These are phyloP conservation scores for Nebria ingens DNA, from an alignment of 1,140 invertebrate genomes.

Conservation along the genomic window DNA sequence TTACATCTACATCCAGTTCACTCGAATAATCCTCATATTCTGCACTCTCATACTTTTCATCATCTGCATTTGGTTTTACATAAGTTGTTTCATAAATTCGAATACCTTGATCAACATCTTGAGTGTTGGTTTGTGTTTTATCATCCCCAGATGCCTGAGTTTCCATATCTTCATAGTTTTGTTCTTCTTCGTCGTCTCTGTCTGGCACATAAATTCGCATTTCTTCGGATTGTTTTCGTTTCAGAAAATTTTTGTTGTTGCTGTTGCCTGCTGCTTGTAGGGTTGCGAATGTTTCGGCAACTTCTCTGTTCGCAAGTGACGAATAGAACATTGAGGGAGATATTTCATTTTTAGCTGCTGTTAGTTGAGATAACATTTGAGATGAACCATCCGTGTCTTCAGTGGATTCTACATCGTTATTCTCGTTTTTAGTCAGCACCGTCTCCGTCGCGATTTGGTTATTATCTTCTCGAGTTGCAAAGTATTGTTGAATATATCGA, in stretches of 20 bases:
- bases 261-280: conserved; percentile 43
- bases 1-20: conserved; percentile 14
- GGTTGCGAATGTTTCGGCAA: conserved; percentile 40
- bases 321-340: conserved; percentile 28
- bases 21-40: conserved; percentile 25
- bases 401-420: neutral
- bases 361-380: neutral
- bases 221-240: conserved; percentile 22
- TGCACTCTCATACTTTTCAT: conserved; percentile 20
- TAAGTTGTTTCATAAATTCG: conserved; percentile 3
- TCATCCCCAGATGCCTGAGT: conserved; percentile 20
- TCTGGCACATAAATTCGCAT: conserved; percentile 40
- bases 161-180: conserved; percentile 21
- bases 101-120: conserved; percentile 18
- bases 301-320: conserved; percentile 39
- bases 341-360: conserved; percentile 20
- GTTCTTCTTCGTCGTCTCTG: conserved; percentile 20
- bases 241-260: conserved; percentile 24
- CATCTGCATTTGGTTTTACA: conserved; percentile 30
- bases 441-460: conserved; percentile 20
- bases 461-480: conserved; percentile 19
- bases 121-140: conserved; percentile 18
- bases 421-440: conserved; percentile 19
- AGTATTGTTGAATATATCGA: conserved; percentile 24
- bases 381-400: neutral